Evolutionary conservation across 2,113 vertebrate species (phyloP).

Genomic region (Passer montanus): DNA sequence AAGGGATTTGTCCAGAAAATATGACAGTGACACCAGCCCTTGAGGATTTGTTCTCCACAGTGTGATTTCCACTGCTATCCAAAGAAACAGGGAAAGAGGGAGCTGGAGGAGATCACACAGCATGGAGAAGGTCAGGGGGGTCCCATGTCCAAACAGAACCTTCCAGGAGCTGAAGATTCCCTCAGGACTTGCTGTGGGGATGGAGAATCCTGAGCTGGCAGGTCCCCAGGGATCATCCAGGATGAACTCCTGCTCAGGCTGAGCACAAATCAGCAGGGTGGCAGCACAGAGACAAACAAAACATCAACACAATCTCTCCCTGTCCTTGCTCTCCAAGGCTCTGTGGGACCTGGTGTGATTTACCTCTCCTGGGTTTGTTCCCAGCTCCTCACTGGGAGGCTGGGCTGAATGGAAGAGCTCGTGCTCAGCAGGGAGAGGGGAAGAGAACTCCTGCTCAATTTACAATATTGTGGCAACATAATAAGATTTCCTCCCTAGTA

Average conservation of each 20-base stretch:
- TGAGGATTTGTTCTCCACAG: background rate
- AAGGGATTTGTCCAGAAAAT: too few relatives aligned
- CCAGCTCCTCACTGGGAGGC: background rate
- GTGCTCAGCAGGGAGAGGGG: background rate
- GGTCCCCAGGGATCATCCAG: background rate
- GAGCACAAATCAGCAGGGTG: background rate
- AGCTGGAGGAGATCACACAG: background rate
- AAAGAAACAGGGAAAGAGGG: background rate
- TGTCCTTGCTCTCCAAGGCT: background rate
- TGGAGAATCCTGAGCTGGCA: background rate
- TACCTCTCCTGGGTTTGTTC: background rate
- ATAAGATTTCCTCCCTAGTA: background rate
- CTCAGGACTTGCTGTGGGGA: background rate
- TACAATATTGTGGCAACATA: background rate
- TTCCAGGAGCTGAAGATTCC: background rate
- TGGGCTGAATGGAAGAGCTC: background rate
- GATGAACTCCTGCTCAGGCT: background rate
- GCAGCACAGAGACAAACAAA: background rate
- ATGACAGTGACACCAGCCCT: too few relatives aligned
- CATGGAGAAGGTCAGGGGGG: background rate
- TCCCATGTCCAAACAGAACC: background rate
- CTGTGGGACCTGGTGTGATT: conserved; percentile 1
- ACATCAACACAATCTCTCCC: background rate
- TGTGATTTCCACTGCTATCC: background rate
- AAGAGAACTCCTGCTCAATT: conserved; percentile 1